A percentile compares a stretch with the other conserved stretches of the same genome.
phyloP scores from a whole-genome alignment of 2,888 invertebrate species.

The Galerucella calmariensis region DNA sequence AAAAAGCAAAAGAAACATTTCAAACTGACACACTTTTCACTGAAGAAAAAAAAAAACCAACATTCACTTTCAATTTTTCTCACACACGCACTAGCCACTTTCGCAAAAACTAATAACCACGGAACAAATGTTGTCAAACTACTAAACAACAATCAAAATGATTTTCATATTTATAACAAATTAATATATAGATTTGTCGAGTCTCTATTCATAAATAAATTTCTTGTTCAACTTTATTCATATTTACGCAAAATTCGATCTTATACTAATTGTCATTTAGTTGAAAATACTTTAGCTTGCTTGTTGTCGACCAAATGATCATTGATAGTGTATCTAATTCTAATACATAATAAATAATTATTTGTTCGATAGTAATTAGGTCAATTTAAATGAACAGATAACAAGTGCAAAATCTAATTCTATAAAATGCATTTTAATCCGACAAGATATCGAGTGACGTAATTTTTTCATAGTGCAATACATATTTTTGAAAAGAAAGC shows the following conservation, averaged over 20 bases:
- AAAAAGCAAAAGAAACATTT: constrained; percentile 34
- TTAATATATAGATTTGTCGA: constrained; percentile 57
- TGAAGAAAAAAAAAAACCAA: constrained; percentile 36
- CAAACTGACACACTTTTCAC: constrained; percentile 47
- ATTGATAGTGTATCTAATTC: constrained; percentile 47
- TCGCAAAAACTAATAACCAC: constrained; percentile 24
- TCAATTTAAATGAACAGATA: constrained; percentile 61
- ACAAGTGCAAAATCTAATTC: constrained; percentile 57
- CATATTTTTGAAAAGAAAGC: background rate
- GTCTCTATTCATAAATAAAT: constrained; percentile 53
- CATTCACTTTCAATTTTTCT: constrained; percentile 46
- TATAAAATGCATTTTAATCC: constrained; percentile 49
- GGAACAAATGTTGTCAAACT: constrained; percentile 55
- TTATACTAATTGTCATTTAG: constrained; percentile 55
- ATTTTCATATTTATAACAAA: constrained; percentile 63
- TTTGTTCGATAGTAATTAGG: constrained; percentile 61
- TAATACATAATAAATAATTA: constrained; percentile 52
- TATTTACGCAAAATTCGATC: constrained; percentile 61
- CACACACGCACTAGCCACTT: constrained; percentile 17
- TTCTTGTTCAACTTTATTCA: constrained; percentile 59
- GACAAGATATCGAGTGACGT: constrained; percentile 40
- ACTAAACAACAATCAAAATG: constrained; percentile 62
- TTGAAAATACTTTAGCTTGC: constrained; percentile 46
- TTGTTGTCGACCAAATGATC: constrained; percentile 49
- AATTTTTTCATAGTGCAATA: constrained; percentile 21